Evolutionary conservation across 2,888 invertebrate species (phyloP), one percentile per base, ranked within the genome.

Genomic region (Lasioglossum vierecki): DNA sequence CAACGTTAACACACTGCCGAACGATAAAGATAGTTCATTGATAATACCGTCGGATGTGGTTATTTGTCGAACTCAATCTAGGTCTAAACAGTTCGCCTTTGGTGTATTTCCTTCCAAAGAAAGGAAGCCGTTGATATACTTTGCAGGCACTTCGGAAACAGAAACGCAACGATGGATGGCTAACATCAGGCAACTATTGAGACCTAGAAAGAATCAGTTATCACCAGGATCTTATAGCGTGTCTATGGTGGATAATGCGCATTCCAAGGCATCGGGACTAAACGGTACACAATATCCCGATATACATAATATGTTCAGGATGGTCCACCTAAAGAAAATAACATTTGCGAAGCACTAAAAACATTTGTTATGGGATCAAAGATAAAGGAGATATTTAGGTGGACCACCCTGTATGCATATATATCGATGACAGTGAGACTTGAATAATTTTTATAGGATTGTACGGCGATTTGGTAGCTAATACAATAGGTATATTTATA

Each of bases 91-190:
- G 53, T 96, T 96, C 92, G 97, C 97, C 18, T 97, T 97, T 92
- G 97, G 97, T 4, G 96, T 97, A 84, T 97, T 97, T 91, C 95
- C 96, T 11, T 92, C 95, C 0, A 96, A 95, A 22, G 96, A 96
- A 63, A 95, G 96, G 78, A 97, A 97, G 91, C 96, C 97, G 0
- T 95, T 97, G 22, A 94, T 97, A 26, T 96, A 97, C 86, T 95
- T 97, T 82, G 96, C 97, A 0, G 97, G 97, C 0, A 95, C 94
- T 79, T 96, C 96, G 0, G 96, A 97, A 87, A 96, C 96, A 35
- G 97, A 97, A 84, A 96, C 96, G 9, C 97, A 97, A 91, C 92
- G 95, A 76, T 97, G 97, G 97, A 97, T 97, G 96, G 95, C 96
- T 18, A 96, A 91, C 85, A 81, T 95, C 4, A 91, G 94, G 57